Percentiles rank a stretch among this genome's conserved stretches.
These are phyloP conservation scores for Agapornis canus DNA, from an alignment of 2,797 vertebrate genomes.

Conservation along the genomic window DNA sequence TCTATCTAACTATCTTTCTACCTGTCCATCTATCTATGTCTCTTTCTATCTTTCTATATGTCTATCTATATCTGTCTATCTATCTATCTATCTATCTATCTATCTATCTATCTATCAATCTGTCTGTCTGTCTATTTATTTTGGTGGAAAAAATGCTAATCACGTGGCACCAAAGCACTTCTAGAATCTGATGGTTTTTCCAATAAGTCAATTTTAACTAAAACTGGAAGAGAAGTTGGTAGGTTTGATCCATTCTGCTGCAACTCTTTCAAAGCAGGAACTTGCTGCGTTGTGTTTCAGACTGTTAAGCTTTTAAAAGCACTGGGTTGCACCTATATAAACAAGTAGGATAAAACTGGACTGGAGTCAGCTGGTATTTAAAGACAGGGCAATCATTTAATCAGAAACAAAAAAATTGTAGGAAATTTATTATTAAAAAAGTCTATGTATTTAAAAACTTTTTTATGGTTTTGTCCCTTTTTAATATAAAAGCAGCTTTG, in stretches of 20 bases:
- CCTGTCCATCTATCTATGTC: no score
- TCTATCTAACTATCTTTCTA: no score
- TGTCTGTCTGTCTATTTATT: neutral
- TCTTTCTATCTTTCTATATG: neutral
- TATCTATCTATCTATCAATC: no score
- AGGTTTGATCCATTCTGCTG: neutral
- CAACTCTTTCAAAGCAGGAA: neutral
- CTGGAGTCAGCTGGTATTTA: neutral
- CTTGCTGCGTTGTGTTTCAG: neutral
- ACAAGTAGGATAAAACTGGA: neutral
- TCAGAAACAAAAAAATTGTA: neutral
- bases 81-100: rapidly evolving
- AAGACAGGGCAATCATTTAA: neutral
- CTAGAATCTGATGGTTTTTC: neutral
- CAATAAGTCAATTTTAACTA: neutral
- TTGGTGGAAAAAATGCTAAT: neutral
- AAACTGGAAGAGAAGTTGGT: neutral
- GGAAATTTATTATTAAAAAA: neutral
- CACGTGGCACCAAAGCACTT: neutral
- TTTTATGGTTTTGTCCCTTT: neutral
- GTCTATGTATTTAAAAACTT: rapidly evolving
- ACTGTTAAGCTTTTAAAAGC: neutral
- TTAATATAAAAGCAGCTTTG: neutral
- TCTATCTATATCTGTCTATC: no score
- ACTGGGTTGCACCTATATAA: neutral